Percentiles rank a stretch among this genome's conserved stretches.
phyloP scores from a whole-genome alignment of 1,140 invertebrate genomes.

The Nymphalis io region DNA sequence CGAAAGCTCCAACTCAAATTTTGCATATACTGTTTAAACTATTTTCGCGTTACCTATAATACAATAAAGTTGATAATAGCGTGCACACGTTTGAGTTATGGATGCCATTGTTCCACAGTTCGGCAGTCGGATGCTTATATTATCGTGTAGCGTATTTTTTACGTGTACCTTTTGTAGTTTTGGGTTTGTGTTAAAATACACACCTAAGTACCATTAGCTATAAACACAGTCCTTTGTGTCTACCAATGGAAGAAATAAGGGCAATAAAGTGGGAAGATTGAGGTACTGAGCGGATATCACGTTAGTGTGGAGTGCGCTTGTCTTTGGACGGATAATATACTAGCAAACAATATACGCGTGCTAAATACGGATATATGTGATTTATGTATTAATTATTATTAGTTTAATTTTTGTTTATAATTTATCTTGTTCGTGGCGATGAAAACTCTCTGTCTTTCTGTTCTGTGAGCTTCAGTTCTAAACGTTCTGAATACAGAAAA shows the following conservation, averaged over 20 bases:
- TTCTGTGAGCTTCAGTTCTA: too few species aligned
- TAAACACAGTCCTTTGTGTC: slow-evolving; percentile 79
- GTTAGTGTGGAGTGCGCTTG: slow-evolving; percentile 51
- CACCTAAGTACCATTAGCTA: slow-evolving; percentile 79
- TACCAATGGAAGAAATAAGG: slow-evolving; percentile 71
- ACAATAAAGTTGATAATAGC: slow-evolving; percentile 28
- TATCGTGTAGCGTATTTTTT: slow-evolving; percentile 75
- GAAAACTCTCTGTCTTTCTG: too few species aligned
- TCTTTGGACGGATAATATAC: background rate
- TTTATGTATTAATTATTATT: too few species aligned
- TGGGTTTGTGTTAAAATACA: slow-evolving; percentile 79
- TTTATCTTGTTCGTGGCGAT: too few species aligned
- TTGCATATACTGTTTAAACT: background rate
- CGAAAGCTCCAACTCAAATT: slow-evolving; percentile 4
- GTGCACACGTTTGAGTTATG: slow-evolving; percentile 15
- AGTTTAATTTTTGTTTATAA: too few species aligned
- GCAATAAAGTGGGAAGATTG: slow-evolving; percentile 70
- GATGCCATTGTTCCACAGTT: slow-evolving; percentile 32
- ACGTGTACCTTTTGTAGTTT: slow-evolving; percentile 67
- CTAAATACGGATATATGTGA: too few species aligned
- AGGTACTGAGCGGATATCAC: slow-evolving; percentile 53
- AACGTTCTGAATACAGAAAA: too few species aligned
- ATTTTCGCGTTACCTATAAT: slow-evolving; percentile 8
- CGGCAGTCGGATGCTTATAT: slow-evolving; percentile 69
- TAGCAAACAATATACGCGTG: background rate